Conservation (phyloP, 2,888 invertebrate genomes). For the Epinotia ramella region DNA sequence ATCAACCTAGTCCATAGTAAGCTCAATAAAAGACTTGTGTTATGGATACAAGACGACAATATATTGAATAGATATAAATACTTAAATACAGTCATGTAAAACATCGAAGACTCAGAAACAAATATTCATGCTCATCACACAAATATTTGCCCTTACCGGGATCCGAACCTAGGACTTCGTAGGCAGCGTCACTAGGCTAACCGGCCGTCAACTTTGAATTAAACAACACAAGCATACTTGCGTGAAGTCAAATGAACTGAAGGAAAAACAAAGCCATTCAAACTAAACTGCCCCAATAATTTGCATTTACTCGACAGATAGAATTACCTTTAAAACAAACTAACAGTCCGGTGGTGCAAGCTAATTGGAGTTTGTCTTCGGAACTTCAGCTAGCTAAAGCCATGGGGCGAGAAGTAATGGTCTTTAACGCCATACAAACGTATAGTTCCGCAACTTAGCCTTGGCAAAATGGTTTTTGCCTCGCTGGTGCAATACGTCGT, state of each 20-base stretch:
- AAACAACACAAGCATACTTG: neutral
- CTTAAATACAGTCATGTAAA: no score
- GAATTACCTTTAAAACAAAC: constrained; percentile 25
- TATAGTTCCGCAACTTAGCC: neutral
- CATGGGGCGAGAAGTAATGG: constrained; percentile 20
- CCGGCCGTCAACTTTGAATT: neutral
- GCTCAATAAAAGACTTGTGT: no score
- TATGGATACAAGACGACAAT: no score
- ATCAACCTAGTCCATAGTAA: no score
- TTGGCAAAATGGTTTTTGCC: neutral
- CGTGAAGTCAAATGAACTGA: neutral
- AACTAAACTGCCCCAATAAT: constrained; percentile 1
- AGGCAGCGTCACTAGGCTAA: no score
- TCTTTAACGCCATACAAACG: constrained; percentile 16
- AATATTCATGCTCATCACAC: no score
- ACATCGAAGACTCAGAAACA: no score
- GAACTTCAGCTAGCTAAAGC: constrained; percentile 16
- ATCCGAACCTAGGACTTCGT: no score
- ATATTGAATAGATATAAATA: no score
- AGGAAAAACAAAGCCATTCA: neutral
- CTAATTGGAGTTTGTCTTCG: constrained; percentile 35
- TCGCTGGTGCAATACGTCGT: no score
- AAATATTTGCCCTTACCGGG: no score
- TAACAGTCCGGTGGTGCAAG: constrained; percentile 12
- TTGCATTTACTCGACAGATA: constrained; percentile 5